A percentile compares a stretch with the other conserved stretches of the same genome.
Conservation (phyloP, 2,797 vertebrate species). For the Staurois parvus region DNA sequence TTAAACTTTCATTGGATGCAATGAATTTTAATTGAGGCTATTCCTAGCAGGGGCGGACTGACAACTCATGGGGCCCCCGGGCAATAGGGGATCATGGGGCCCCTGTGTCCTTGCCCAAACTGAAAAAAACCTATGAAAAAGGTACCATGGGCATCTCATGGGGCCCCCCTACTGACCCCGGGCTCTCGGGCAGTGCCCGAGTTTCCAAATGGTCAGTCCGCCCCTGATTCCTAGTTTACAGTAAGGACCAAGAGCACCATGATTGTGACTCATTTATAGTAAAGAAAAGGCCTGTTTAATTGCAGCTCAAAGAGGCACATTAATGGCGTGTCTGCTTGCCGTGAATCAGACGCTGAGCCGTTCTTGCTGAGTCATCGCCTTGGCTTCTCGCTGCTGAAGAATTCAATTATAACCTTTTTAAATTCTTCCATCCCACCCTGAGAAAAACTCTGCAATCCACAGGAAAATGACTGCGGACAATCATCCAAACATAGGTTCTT, state of each 20-base stretch:
- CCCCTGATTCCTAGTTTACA: too few relatives aligned
- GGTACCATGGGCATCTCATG: too few relatives aligned
- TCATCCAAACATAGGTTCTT: slow-evolving; percentile 65
- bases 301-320: neutral
- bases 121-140: too few relatives aligned
- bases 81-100: too few relatives aligned
- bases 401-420: slow-evolving; percentile 69
- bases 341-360: slow-evolving; percentile 29
- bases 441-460: slow-evolving; percentile 72
- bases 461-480: slow-evolving; percentile 67
- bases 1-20: too few relatives aligned
- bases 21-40: too few relatives aligned
- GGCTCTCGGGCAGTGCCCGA: too few relatives aligned
- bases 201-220: too few relatives aligned
- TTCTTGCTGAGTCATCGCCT: slow-evolving; percentile 12
- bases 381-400: slow-evolving; percentile 68
- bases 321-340: neutral
- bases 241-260: neutral
- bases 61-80: too few relatives aligned
- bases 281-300: neutral
- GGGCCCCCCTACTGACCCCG: too few relatives aligned
- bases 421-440: slow-evolving; percentile 70
- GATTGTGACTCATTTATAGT: slow-evolving; percentile 2
- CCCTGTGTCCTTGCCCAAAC: too few relatives aligned
- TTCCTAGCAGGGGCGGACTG: too few relatives aligned